These are phyloP conservation scores for Aporrectodea caliginosa DNA, from an alignment of 1,140 invertebrate genomes.

Conservation along the genomic window DNA sequence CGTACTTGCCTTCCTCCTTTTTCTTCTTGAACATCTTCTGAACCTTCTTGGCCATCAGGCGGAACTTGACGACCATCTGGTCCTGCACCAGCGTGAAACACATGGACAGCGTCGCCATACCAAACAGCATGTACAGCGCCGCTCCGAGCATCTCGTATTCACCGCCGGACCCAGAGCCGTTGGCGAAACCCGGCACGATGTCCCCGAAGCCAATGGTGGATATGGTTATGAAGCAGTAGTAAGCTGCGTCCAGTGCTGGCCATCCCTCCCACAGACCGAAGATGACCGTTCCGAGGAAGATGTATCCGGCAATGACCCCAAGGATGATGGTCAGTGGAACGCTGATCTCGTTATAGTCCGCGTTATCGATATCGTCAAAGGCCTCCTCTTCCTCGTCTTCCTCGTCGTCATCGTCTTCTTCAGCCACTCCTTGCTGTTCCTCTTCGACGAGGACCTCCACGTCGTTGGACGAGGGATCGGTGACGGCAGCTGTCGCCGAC, in stretches of 20 bases:
- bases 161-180: conserved; percentile 56
- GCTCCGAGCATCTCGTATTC: conserved; percentile 63
- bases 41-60: conserved; percentile 61
- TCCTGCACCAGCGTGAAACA: conserved; percentile 97
- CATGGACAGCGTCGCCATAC: conserved; percentile 97
- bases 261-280: conserved; percentile 37
- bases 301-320: conserved; percentile 31
- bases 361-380: conserved; percentile 30
- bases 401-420: conserved; percentile 51
- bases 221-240: conserved; percentile 65
- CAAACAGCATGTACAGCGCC: conserved; percentile 64
- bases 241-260: conserved; percentile 33
- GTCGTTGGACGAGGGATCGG: neutral
- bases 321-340: conserved; percentile 84
- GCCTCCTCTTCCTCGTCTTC: conserved; percentile 42
- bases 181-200: conserved; percentile 31
- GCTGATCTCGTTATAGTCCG: conserved; percentile 37
- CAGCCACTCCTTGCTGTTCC: conserved; percentile 12
- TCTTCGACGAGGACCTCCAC: neutral
- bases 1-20: neutral
- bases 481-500: too few species aligned
- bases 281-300: conserved; percentile 31
- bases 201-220: conserved; percentile 38
- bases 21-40: conserved; percentile 35
- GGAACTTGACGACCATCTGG: conserved; percentile 64